Base-by-base conservation (phyloP, 2,113 vertebrate species). In the Anarrhichthys ocellatus region DNA sequence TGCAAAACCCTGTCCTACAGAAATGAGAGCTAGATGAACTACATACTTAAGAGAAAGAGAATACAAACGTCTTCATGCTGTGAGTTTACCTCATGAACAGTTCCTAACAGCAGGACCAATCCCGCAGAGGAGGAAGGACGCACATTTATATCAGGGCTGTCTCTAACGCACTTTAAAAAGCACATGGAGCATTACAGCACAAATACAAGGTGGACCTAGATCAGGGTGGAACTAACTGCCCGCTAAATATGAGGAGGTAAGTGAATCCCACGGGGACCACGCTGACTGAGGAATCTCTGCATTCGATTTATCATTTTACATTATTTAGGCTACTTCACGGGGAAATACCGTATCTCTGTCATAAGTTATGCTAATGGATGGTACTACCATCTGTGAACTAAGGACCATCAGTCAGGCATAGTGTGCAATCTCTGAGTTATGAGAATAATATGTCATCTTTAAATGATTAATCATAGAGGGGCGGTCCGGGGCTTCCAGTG, bases 291-390 rank as follows among this genome's bases (percentile, higher is more conserved):
- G 75, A 92, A 89, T 91, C 85, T 90, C 84, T 90, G 82, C 81
- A 87, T 90, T 90, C 86, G 78, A 92, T 92, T 93, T 65, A 93
- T 92, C 83, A 91, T 92, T 90, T 87, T 86, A 90, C 81, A 93
- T 91, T 91, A 90, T 93, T 91, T 91, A 84, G 90, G 88, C 82
- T 88, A 80, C 78, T 89, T 92, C 86, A 29, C 48, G 11, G 91
- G 89, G 91, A 92, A 93, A 93, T 89, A 90, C 80, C 36, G 72
- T 82, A 72, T 87, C 84, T 82, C 64, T 79, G 77, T 91, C 89
- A 91, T 90, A 90, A 90, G 90, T 93, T 92, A 93, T 93, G 88
- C 89, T 92, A 94, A 93, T 93, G 86, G 76, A 29, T 83, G 85
- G 69, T 88, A 87, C 85, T 87, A 88, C 88, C 93, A 93, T 92